Percentiles rank a stretch among this genome's conserved stretches.
Conservation (phyloP, 2,113 vertebrate genomes). For the Chaetorhynchus papuensis region DNA sequence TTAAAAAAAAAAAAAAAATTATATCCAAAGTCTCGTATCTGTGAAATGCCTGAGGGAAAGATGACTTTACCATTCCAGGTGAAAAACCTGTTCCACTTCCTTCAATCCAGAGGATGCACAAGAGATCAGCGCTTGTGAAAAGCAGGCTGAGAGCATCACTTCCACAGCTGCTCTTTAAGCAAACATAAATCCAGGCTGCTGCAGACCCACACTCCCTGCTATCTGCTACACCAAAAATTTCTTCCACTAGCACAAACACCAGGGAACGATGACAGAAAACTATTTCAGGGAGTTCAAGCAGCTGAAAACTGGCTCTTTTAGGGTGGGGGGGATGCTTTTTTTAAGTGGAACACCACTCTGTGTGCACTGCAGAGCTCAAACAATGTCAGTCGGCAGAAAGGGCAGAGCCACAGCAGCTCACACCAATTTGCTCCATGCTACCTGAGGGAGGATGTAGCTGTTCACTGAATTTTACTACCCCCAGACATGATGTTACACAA, state of each 20-base stretch:
- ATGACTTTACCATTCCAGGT: background rate
- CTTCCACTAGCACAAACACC: background rate
- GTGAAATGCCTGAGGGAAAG: background rate
- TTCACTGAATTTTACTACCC: background rate
- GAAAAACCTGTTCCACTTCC: background rate
- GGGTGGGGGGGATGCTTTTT: background rate
- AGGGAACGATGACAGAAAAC: background rate
- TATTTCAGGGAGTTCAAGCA: background rate
- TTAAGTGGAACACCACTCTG: background rate
- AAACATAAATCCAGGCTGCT: background rate
- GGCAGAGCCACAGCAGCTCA: background rate
- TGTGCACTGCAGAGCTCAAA: rapidly evolving
- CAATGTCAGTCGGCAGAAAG: background rate
- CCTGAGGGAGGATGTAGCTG: background rate
- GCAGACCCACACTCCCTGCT: background rate
- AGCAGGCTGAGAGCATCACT: background rate
- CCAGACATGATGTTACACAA: background rate
- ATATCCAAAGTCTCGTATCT: background rate
- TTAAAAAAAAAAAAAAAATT: background rate
- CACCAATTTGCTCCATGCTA: background rate
- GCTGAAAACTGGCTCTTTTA: background rate
- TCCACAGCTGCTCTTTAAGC: background rate
- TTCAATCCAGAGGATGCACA: background rate
- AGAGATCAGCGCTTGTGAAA: background rate
- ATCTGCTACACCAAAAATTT: background rate